Evolutionary conservation across 2,113 vertebrate genomes (phyloP), one percentile per base, ranked within the genome.

Genomic region (Verasper variegatus): DNA sequence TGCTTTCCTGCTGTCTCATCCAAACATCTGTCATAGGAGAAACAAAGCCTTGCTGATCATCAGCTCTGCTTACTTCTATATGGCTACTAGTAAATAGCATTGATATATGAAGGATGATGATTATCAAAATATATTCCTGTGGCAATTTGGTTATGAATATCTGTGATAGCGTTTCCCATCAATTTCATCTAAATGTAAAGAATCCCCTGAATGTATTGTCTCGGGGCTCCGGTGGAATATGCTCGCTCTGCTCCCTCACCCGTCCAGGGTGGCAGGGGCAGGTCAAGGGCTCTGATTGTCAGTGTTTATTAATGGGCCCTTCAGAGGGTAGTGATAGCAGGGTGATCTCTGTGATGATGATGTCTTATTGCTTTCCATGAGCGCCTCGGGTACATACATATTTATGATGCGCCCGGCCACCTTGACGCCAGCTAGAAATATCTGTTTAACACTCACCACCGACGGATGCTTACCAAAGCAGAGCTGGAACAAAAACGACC

Each of bases 261-360:
- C 78, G 76, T 61, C 24, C 68, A 60, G 37, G 61, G 85, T 86
- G 73, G 72, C 89, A 89, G 85, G 86, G 84, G 76, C 85, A 91
- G 90, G 91, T 94, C 90, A 92, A 91, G 91, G 91, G 82, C 88
- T 89, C 81, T 49, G 83, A 86, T 88, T 92, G 89, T 90, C 92
- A 90, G 80, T 88, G 88, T 93, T 93, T 93, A 93, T 93, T 93
- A 92, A 93, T 93, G 91, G 90, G 80, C 76, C 75, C 69, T 82
- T 86, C 82, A 86, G 78, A 87, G 74, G 76, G 76, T 85, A 89
- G 83, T 87, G 91, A 92, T 85, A 90, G 89, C 65, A 64, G 71
- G 83, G 81, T 88, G 88, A 92, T 91, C 88, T 89, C 87, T 77
- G 83, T 88, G 88, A 92, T 94, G 91, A 94, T 89, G 91, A 90